Base-by-base conservation (phyloP, 1,140 invertebrate species). In the Laupala kohalensis region DNA sequence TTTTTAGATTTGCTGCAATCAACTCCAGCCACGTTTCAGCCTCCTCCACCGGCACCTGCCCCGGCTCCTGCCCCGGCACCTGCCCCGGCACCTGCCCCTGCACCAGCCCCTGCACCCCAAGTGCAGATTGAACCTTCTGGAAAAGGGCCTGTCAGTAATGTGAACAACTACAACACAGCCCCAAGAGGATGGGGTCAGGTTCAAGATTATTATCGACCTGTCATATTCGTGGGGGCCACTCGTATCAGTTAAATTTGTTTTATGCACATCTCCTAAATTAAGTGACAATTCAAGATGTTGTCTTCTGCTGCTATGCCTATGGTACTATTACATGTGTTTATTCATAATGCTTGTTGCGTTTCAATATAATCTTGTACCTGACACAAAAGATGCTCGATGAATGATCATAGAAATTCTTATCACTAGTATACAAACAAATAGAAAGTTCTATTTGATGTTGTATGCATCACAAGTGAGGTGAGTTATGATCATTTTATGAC, bases 141-240 rank as follows among this genome's bases (percentile, higher is more conserved):
- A 79, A 80, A 25, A 77, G 81, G 53, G 25, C 15, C 25, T 5
- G 64, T 63, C n/a, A 26, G 30, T 15, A 65, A 80, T 53, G 81
- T 83, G 28, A 77, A 81, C 53, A 92, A 91, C 75, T 93, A 91
- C 78, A 93, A 93, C 74, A 91, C 89, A 1, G 89, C 89, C 27
- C 89, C 91, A n/a, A 84, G 90, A 70, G 90, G 90, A 6, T 93
- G 92, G 92, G 83, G 87, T 23, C 83, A 87, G 73, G 83, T 83
- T 65, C 82, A 84, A 71, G 82, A 85, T 19, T 85, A 86, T 72
- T 91, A 91, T 79, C 82, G 86, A 73, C 89, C 90, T 0, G 84
- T 91, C 25, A 85, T 87, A 53, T 90, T 91, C 78, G 37, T 53
- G 19, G 37, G 37, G 63, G 67, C 53, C 26, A 64, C 28, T 62